phyloP scores from a whole-genome alignment of 2,113 vertebrate species.

The Notarius lentiginosus region DNA sequence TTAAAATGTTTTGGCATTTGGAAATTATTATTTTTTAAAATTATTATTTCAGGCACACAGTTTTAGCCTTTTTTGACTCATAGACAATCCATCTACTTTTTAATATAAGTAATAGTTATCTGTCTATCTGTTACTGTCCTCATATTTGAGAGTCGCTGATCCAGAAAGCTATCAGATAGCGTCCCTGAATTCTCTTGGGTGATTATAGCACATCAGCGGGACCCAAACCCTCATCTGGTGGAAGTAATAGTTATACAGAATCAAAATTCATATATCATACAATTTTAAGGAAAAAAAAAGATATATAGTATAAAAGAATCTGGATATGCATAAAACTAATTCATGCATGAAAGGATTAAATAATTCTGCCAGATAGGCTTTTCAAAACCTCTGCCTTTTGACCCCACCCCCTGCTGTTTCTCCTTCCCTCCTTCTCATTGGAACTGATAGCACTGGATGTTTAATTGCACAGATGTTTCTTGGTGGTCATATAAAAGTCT shows the following conservation, averaged over 20 bases:
- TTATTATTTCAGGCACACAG: background rate
- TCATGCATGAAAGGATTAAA: background rate
- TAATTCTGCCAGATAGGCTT: conserved; percentile 25
- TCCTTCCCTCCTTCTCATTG: background rate
- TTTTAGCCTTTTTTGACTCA: background rate
- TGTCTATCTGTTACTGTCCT: no score
- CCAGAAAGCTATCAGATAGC: no score
- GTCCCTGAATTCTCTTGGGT: no score
- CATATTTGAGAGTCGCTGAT: no score
- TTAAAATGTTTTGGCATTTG: background rate
- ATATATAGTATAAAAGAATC: background rate
- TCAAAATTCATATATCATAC: background rate
- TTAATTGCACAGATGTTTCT: conserved; percentile 21
- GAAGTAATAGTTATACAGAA: background rate
- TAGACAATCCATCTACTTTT: background rate
- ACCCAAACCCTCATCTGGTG: no score
- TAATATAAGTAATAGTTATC: background rate
- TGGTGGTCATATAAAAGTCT: background rate
- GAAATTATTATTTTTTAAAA: background rate
- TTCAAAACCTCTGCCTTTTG: conserved; percentile 22
- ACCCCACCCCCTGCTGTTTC: background rate
- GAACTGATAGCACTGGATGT: conserved; percentile 12
- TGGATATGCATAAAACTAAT: background rate
- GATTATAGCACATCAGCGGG: no score
- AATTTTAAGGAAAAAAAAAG: background rate